phyloP scores from a whole-genome alignment of 2,888 invertebrate species.

The Eupithecia centaureata region DNA sequence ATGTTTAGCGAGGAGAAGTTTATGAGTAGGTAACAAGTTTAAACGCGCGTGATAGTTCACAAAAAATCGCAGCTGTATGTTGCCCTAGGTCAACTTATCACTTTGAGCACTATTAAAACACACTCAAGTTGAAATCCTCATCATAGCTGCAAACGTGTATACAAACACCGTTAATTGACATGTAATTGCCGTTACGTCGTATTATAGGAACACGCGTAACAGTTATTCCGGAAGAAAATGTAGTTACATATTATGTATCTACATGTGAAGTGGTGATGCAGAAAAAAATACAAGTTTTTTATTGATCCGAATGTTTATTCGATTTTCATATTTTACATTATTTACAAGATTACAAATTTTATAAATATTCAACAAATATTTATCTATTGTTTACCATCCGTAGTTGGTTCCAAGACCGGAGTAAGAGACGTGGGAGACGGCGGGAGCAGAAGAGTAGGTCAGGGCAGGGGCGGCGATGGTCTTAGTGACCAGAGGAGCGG shows the following conservation, averaged over 20 bases:
- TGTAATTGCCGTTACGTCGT: slow-evolving; percentile 30
- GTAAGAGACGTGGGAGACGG: slow-evolving; percentile 87
- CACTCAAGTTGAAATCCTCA: not conserved
- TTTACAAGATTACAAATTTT: slow-evolving; percentile 40
- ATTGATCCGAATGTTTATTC: slow-evolving; percentile 42
- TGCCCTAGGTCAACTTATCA: no score
- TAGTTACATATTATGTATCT: slow-evolving; percentile 11
- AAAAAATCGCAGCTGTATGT: no score
- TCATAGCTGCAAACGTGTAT: not conserved
- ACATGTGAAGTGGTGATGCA: slow-evolving; percentile 19
- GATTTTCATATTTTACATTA: slow-evolving; percentile 35
- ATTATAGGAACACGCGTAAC: slow-evolving; percentile 23
- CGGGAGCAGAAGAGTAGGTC: slow-evolving; percentile 83
- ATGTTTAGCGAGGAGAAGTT: no score
- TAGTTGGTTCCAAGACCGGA: slow-evolving; percentile 82
- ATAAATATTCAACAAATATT: slow-evolving; percentile 44
- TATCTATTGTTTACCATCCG: slow-evolving; percentile 63
- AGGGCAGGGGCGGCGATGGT: slow-evolving; percentile 55
- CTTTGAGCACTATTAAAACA: no score
- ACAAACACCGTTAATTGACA: slow-evolving; percentile 15
- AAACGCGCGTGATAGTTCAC: no score
- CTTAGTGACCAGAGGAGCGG: slow-evolving; percentile 72
- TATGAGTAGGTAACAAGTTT: no score
- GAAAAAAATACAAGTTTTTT: slow-evolving; percentile 19
- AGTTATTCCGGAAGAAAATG: slow-evolving; percentile 26